Conservation (phyloP, 2,888 invertebrate species). For the Fragum whitleyi region DNA sequence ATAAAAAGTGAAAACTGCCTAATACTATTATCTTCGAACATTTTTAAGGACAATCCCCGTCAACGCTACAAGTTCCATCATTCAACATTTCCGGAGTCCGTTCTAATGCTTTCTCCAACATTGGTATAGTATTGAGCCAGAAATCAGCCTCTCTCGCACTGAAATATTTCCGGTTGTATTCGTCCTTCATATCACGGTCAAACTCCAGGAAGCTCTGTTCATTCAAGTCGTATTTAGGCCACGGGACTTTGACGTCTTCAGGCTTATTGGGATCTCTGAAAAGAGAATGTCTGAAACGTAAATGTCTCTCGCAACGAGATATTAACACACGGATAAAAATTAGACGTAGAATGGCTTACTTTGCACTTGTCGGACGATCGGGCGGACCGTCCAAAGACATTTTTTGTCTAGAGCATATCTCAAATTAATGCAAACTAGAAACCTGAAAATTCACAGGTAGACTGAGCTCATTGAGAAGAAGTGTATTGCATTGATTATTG, state of each 20-base stretch:
- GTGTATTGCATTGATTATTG: too few relatives aligned
- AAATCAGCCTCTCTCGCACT: slow-evolving; percentile 16
- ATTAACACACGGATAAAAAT: too few relatives aligned
- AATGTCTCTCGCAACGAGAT: too few relatives aligned
- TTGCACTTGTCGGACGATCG: too few relatives aligned
- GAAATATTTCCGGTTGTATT: slow-evolving; percentile 11
- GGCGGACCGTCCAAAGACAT: too few relatives aligned
- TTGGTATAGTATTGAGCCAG: slow-evolving; percentile 14
- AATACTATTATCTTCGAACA: not conserved
- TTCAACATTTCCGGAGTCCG: not conserved
- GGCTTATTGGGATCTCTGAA: slow-evolving; percentile 33
- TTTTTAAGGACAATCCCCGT: slow-evolving; percentile 3
- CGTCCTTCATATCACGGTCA: slow-evolving; percentile 19
- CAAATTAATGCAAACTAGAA: too few relatives aligned
- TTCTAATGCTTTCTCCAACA: not conserved
- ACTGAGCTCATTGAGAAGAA: too few relatives aligned
- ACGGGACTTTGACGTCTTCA: not conserved
- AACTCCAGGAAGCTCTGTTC: slow-evolving; percentile 16
- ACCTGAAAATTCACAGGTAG: too few relatives aligned
- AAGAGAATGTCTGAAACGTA: too few relatives aligned
- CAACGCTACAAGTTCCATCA: not conserved
- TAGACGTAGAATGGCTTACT: too few relatives aligned
- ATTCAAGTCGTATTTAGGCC: slow-evolving; percentile 12
- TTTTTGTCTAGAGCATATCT: too few relatives aligned
- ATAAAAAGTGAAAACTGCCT: too few relatives aligned